Conservation (phyloP, 2,797 vertebrate species). For the Furcifer pardalis region DNA sequence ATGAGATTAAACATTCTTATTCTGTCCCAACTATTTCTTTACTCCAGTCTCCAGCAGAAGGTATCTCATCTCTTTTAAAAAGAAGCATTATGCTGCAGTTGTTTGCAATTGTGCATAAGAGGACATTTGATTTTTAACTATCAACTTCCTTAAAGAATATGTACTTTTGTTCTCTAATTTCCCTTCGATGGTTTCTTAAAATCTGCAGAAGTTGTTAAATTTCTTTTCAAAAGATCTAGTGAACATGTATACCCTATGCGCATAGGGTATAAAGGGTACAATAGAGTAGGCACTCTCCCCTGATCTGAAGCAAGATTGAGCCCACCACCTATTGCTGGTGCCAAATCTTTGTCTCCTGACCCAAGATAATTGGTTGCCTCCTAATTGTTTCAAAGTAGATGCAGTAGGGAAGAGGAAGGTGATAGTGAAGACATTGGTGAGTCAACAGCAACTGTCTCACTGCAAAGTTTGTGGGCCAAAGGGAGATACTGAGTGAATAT, state of each 20-base stretch:
- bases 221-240: background rate
- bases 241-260: background rate
- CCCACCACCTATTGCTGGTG: background rate
- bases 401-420: background rate
- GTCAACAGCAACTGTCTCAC: background rate
- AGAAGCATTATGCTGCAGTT: background rate
- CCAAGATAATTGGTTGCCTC: background rate
- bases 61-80: background rate
- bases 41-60: background rate
- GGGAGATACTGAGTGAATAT: background rate
- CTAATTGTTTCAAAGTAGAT: background rate
- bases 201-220: constrained; percentile 13
- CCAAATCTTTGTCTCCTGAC: background rate
- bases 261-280: background rate
- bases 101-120: background rate
- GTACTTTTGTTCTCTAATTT: constrained; percentile 36
- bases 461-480: background rate
- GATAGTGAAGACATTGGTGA: background rate
- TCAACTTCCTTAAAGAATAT: background rate
- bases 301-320: background rate
- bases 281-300: background rate
- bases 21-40: background rate
- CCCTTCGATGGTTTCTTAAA: constrained; percentile 29
- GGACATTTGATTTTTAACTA: background rate
- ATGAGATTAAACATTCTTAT: background rate